Evolutionary conservation across 2,113 vertebrate species (phyloP).

Genomic region (Gopherus flavomarginatus): DNA sequence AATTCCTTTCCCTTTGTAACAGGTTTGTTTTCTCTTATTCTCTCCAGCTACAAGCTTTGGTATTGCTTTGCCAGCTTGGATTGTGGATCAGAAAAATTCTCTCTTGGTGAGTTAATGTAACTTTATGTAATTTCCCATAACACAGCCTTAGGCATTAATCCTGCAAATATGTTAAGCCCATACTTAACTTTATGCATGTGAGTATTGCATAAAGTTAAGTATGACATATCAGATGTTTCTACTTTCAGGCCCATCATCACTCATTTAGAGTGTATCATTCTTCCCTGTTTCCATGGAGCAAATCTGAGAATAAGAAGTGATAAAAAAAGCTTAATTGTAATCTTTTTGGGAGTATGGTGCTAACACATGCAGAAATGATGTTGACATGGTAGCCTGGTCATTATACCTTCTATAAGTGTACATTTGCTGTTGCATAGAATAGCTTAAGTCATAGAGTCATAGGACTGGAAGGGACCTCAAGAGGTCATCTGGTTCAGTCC

Average conservation of each 20-base stretch:
- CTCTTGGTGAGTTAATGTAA: slow-evolving; percentile 87
- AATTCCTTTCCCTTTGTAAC: neutral
- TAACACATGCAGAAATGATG: neutral
- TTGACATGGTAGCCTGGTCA: neutral
- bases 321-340: neutral
- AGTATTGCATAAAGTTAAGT: no score
- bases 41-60: slow-evolving; percentile 93
- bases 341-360: neutral
- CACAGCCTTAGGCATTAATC: neutral
- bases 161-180: neutral
- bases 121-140: neutral
- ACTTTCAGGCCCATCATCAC: neutral
- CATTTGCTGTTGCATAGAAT: neutral
- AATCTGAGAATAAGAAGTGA: neutral
- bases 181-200: neutral
- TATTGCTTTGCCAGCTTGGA: slow-evolving; percentile 98
- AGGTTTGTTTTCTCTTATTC: slow-evolving; percentile 23
- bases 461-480: no score
- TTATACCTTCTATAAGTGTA: neutral
- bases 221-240: neutral
- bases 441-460: neutral
- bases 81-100: slow-evolving; percentile 99
- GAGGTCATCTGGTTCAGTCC: no score
- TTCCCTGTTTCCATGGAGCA: neutral
- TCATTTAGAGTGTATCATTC: neutral